Conservation (phyloP, 2,797 vertebrate genomes). For the Psittacula echo region DNA sequence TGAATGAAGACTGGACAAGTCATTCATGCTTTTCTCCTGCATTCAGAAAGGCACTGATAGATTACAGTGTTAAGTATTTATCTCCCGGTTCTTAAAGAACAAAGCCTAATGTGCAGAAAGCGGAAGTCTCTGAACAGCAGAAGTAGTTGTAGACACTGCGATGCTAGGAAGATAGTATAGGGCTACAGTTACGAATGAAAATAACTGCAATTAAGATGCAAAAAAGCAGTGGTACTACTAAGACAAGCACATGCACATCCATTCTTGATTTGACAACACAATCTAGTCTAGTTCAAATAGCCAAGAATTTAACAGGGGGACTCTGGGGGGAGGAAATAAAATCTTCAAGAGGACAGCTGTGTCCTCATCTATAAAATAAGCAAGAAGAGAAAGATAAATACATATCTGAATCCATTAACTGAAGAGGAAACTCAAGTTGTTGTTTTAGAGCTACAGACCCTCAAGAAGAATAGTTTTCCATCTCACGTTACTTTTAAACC, state of each 20-base stretch:
- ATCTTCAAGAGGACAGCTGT: conserved; percentile 75
- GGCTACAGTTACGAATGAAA: conserved; percentile 77
- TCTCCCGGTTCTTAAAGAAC: conserved; percentile 81
- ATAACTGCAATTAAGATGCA: conserved; percentile 81
- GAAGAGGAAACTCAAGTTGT: conserved; percentile 87
- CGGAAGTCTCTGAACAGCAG: conserved; percentile 83
- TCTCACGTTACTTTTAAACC: conserved; percentile 61
- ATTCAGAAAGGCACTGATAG: conserved; percentile 85
- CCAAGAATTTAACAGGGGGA: conserved; percentile 76
- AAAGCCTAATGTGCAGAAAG: conserved; percentile 79
- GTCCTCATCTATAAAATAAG: conserved; percentile 85
- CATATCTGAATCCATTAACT: conserved; percentile 85
- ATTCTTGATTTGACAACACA: conserved; percentile 87
- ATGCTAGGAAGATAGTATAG: conserved; percentile 77
- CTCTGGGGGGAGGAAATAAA: not conserved
- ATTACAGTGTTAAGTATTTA: conserved; percentile 79
- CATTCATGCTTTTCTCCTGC: conserved; percentile 85
- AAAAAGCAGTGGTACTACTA: conserved; percentile 86
- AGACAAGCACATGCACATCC: conserved; percentile 94
- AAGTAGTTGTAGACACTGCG: conserved; percentile 73
- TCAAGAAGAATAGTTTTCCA: conserved; percentile 80
- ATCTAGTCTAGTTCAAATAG: conserved; percentile 89
- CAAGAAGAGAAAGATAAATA: conserved; percentile 86
- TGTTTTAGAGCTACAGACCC: conserved; percentile 83
- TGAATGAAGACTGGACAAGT: conserved; percentile 78